Evolutionary conservation across 1,140 invertebrate genomes (phyloP).

Genomic region (Diabrotica undecimpunctata): DNA sequence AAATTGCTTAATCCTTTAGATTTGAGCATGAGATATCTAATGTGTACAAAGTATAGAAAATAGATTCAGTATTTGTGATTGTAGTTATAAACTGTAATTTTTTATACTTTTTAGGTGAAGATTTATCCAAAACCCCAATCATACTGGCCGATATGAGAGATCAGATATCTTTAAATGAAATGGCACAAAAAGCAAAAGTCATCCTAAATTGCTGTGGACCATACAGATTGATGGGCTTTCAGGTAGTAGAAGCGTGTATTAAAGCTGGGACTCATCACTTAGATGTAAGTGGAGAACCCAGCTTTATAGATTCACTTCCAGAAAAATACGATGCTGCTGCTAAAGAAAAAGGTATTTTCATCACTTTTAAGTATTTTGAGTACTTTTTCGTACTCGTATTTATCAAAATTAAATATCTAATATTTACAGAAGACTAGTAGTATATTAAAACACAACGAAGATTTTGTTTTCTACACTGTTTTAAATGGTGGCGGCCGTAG

Average conservation of each 20-base stretch:
- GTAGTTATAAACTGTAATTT: no score
- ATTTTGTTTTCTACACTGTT: no score
- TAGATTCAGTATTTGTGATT: no score
- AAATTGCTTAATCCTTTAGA: no score
- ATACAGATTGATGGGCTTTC: slow-evolving; percentile 83
- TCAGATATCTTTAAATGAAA: slow-evolving; percentile 64
- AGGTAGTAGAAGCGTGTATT: slow-evolving; percentile 85
- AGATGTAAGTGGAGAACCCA: slow-evolving; percentile 86
- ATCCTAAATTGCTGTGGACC: slow-evolving; percentile 86
- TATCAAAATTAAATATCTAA: no score
- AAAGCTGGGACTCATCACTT: slow-evolving; percentile 77
- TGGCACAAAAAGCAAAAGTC: slow-evolving; percentile 70
- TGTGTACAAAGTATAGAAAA: no score
- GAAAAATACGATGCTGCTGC: slow-evolving; percentile 75
- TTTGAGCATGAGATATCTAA: no score
- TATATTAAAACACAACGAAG: no score
- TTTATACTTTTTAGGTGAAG: slow-evolving; percentile 48
- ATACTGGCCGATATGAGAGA: slow-evolving; percentile 76
- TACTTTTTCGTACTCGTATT: no score
- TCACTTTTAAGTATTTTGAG: no score
- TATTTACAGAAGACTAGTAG: no score
- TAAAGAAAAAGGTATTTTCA: slow-evolving; percentile 57
- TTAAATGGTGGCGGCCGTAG: no score
- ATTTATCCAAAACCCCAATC: slow-evolving; percentile 60
- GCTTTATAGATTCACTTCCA: slow-evolving; percentile 72